Conservation (phyloP, 2,797 vertebrate genomes). For the Typhlichthys subterraneus region DNA sequence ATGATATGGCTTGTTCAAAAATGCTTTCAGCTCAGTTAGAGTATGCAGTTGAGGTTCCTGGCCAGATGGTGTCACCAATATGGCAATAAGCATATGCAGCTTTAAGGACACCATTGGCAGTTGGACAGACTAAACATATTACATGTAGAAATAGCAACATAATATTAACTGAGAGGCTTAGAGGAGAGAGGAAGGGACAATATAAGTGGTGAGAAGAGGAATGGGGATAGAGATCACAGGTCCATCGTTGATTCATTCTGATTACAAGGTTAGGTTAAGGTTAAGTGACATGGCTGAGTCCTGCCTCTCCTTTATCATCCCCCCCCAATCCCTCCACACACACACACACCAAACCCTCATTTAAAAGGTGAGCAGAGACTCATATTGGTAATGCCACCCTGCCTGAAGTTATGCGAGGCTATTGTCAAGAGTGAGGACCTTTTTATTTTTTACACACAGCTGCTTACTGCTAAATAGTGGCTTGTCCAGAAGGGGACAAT, state of each 20-base stretch:
- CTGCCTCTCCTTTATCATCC: constrained; percentile 44
- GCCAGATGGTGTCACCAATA: too few species aligned
- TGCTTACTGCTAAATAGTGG: constrained; percentile 99
- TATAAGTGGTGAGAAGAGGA: constrained; percentile 20
- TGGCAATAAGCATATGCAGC: too few species aligned
- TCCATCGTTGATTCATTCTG: constrained; percentile 72
- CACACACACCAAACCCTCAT: constrained; percentile 24
- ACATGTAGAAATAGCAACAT: too few species aligned
- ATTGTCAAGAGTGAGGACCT: constrained; percentile 94
- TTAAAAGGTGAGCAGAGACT: constrained; percentile 76
- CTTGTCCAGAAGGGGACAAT: constrained; percentile 99
- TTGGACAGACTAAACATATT: too few species aligned
- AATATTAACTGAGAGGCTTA: neutral
- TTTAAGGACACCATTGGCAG: too few species aligned
- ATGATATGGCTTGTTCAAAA: too few species aligned
- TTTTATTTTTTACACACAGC: constrained; percentile 92
- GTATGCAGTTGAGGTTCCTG: too few species aligned
- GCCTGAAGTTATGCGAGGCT: constrained; percentile 88
- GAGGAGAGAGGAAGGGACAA: constrained; percentile 43
- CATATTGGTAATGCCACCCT: constrained; percentile 67
- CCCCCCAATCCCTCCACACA: constrained; percentile 32
- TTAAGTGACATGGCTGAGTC: constrained; percentile 74
- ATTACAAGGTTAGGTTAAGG: constrained; percentile 81
- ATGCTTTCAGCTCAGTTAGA: too few species aligned
- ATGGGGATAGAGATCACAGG: constrained; percentile 53